Evolutionary conservation across 2,113 vertebrate species (phyloP).

Genomic region (Protobothrops flavoviridis): DNA sequence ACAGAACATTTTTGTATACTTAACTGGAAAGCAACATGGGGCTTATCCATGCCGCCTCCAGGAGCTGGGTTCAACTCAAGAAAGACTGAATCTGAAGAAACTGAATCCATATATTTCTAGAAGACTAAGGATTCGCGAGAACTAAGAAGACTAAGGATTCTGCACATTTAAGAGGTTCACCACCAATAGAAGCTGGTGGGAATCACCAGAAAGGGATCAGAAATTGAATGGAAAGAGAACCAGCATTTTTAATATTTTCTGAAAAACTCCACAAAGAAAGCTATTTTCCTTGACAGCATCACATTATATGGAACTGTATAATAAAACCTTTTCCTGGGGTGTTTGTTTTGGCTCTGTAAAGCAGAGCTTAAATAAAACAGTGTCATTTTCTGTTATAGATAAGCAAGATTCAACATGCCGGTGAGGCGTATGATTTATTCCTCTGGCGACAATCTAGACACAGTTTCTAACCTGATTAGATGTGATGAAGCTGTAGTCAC

Average conservation of each 20-base stretch:
- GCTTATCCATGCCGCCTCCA: not conserved
- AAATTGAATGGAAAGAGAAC: not conserved
- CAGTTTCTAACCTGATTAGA: not conserved
- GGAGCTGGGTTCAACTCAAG: not conserved
- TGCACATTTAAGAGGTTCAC: rapidly evolving
- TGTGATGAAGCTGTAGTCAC: not conserved
- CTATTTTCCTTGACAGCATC: not conserved
- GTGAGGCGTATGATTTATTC: not conserved
- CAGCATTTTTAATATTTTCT: not conserved
- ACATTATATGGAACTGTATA: not conserved
- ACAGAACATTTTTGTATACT: not conserved
- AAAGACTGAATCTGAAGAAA: not conserved
- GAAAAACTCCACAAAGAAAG: not conserved
- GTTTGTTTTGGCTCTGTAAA: constrained; percentile 5
- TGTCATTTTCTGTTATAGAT: not conserved
- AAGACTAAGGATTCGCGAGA: not conserved
- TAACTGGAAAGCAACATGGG: not conserved
- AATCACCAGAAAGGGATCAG: not conserved
- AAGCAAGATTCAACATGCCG: not conserved
- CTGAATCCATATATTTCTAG: not conserved
- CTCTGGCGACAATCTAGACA: rapidly evolving
- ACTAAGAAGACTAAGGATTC: not conserved
- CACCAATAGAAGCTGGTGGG: not conserved
- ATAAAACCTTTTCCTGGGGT: not conserved
- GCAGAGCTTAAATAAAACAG: not conserved